Base-by-base conservation (phyloP, 2,888 invertebrate species). In the Hipparchia semele region DNA sequence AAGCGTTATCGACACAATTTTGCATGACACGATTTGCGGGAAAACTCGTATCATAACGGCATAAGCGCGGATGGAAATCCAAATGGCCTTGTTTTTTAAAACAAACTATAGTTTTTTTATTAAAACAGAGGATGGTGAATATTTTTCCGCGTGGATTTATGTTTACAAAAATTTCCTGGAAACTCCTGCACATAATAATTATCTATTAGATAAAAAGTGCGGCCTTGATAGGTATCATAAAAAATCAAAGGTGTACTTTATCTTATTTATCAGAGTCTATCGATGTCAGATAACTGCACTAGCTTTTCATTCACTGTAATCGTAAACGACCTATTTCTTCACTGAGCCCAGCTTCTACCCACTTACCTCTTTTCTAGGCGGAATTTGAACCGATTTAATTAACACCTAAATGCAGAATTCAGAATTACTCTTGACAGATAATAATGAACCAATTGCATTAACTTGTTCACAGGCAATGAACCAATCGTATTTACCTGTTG, bases 281-380 rank as follows among this genome's bases (percentile, higher is more conserved):
- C 39, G 60, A 60, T 60, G 39, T 10, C 60, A 60, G 12, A 46
- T 46, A 46, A 6, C 60, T 10, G 39, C 23, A 10, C 2, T 12
- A 45, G 23, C 23, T 23, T 23, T 6, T 61, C 2, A 13, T 58
- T 45, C 45, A 12, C 12, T 2, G 5, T 39, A 61, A 39, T 46
- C 39, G 61, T 54, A 54, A n/a, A 6, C 54, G 54, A 45, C 61
- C 61, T 45, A 61, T 61, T 61, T 61, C 61, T 61, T 61, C 45
- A 61, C 45, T 61, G 23, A 23, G 23, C 45, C n/a, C 10, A 61
- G 10, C 61, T 6, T 13, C 13, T 45, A 61, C 12, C 61, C 10
- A 45, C 45, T 61, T n/a, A n/a, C n/a, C 45, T 61, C 6, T n/a
- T 45, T 61, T 61, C 45, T 61, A 61, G 61, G 23, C 23, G 23